A percentile compares a stretch with the other conserved stretches of the same genome.
Evolutionary conservation across 1,140 invertebrate species (phyloP).

Genomic region (Whitmania pigra): DNA sequence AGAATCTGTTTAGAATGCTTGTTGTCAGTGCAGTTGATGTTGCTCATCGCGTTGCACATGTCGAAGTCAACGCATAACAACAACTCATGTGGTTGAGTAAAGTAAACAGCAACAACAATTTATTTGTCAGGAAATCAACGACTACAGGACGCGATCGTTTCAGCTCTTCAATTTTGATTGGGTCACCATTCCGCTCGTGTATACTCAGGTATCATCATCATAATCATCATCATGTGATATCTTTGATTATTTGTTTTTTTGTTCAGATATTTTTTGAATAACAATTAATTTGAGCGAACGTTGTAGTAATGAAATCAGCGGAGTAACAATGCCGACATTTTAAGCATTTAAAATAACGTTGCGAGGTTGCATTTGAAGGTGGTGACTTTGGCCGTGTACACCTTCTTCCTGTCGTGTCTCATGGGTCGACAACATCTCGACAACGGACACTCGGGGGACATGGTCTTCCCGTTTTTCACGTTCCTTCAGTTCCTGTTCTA

Average conservation of each 20-base stretch:
- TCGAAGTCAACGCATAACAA: too few species aligned
- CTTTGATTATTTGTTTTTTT: not conserved
- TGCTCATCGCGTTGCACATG: too few species aligned
- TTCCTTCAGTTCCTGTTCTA: constrained; percentile 72
- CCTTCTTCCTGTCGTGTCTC: constrained; percentile 9
- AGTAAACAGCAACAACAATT: too few species aligned
- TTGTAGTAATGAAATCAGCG: too few species aligned
- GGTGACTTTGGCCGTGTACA: not conserved
- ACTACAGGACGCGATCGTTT: constrained; percentile 69
- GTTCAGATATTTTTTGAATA: too few species aligned
- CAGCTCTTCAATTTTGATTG: constrained; percentile 78
- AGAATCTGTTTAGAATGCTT: too few species aligned
- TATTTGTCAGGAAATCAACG: constrained; percentile 51
- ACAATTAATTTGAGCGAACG: too few species aligned
- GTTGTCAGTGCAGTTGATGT: too few species aligned
- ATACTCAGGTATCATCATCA: constrained; percentile 61
- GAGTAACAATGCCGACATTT: too few species aligned
- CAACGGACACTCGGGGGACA: constrained; percentile 51
- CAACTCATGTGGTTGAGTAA: too few species aligned
- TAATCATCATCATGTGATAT: constrained; percentile 16
- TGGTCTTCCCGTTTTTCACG: constrained; percentile 72
- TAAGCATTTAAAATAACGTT: too few species aligned
- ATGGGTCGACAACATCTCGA: constrained; percentile 19
- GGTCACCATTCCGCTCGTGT: constrained; percentile 88
- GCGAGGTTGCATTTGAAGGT: not conserved